phyloP scores from a whole-genome alignment of 1,140 invertebrate species.

The Wasmannia auropunctata region DNA sequence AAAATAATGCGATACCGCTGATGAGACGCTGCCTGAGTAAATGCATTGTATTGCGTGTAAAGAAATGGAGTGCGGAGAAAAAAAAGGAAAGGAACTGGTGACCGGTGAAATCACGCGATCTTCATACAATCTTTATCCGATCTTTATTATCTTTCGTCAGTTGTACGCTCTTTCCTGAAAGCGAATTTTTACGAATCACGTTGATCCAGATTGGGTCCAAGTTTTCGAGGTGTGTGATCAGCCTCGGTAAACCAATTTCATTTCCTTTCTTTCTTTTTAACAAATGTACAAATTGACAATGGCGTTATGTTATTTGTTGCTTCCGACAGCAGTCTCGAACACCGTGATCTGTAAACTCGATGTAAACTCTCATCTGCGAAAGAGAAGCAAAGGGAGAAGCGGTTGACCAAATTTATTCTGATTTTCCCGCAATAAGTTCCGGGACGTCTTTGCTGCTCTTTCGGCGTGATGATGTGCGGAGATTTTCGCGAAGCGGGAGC shows the following conservation, averaged over 20 bases:
- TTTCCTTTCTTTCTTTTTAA: background rate
- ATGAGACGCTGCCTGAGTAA: slow-evolving; percentile 63
- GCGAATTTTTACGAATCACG: slow-evolving; percentile 18
- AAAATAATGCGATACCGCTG: slow-evolving; percentile 80
- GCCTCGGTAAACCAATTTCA: background rate
- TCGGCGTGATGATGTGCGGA: background rate
- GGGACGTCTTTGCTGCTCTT: slow-evolving; percentile 25
- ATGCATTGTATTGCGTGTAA: slow-evolving; percentile 73
- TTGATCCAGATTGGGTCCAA: background rate
- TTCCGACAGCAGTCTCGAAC: background rate
- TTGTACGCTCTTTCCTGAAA: background rate
- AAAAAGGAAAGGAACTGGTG: background rate
- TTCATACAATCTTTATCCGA: slow-evolving; percentile 5
- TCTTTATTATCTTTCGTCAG: slow-evolving; percentile 31
- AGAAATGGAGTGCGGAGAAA: slow-evolving; percentile 51
- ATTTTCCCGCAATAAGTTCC: background rate
- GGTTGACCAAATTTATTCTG: background rate
- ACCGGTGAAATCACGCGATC: slow-evolving; percentile 28
- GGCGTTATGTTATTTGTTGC: background rate
- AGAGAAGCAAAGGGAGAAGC: slow-evolving; percentile 30
- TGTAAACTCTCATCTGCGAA: background rate
- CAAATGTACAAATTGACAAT: background rate
- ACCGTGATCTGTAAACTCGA: slow-evolving; percentile 29
- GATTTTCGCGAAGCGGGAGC: background rate
- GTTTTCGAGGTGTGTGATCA: background rate